Conservation (phyloP, 2,113 vertebrate genomes). For the Pelecanoides urinatrix region DNA sequence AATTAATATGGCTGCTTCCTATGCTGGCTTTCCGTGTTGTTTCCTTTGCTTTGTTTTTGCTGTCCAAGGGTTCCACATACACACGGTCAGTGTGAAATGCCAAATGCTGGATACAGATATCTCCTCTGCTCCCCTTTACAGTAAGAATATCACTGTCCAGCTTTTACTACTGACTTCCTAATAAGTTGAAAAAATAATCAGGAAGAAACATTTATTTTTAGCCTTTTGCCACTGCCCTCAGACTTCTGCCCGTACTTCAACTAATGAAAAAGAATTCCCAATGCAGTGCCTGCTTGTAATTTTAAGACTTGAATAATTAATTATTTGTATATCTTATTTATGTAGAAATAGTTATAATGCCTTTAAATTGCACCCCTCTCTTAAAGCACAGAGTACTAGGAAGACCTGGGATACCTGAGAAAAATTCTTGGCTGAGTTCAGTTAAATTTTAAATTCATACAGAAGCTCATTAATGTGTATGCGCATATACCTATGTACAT, state of each 20-base stretch:
- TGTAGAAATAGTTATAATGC: background rate
- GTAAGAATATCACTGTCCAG: background rate
- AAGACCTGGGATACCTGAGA: background rate
- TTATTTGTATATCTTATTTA: background rate
- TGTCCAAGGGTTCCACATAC: background rate
- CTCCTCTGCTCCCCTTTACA: background rate
- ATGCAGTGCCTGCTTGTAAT: background rate
- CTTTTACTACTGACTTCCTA: background rate
- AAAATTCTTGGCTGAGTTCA: background rate
- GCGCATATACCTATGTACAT: fast-evolving
- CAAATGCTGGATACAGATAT: background rate
- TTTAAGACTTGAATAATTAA: background rate
- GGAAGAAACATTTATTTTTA: background rate
- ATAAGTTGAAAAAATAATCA: background rate
- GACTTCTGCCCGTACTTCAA: background rate
- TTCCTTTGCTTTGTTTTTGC: background rate
- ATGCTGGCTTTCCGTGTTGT: background rate
- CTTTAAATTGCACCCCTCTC: background rate
- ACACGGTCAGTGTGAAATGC: fast-evolving
- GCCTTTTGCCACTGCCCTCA: background rate
- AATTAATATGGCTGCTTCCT: background rate
- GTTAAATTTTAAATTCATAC: background rate
- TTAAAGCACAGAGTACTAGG: background rate
- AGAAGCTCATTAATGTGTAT: background rate
- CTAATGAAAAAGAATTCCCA: background rate